A percentile compares a stretch with the other conserved stretches of the same genome.
These are phyloP conservation scores for Drosophila rhopaloa DNA, from an alignment of 1,140 invertebrate genomes.

Conservation along the genomic window DNA sequence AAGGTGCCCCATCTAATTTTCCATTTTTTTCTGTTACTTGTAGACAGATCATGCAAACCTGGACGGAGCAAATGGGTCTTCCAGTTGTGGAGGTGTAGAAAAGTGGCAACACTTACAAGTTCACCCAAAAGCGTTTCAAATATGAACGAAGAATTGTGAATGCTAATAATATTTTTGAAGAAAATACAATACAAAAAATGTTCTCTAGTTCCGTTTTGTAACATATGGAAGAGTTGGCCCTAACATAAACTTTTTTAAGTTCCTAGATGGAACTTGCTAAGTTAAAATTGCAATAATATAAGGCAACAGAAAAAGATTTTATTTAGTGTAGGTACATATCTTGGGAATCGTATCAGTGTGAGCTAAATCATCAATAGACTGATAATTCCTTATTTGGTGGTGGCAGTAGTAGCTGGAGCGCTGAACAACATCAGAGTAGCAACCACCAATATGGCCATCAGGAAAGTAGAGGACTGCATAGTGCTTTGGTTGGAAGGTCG, in stretches of 20 bases:
- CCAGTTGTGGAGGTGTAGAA: slow-evolving; percentile 90
- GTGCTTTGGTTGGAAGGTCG: not conserved
- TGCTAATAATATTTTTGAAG: slow-evolving; percentile 67
- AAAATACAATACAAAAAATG: slow-evolving; percentile 38
- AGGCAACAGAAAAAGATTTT: too few relatives aligned
- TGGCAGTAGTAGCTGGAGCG: not conserved
- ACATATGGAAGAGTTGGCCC: too few relatives aligned
- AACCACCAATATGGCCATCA: slow-evolving; percentile 26
- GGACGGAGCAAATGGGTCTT: slow-evolving; percentile 96
- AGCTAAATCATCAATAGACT: too few relatives aligned
- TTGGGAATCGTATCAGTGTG: too few relatives aligned
- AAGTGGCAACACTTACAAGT: slow-evolving; percentile 85
- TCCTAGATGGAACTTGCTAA: too few relatives aligned
- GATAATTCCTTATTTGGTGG: too few relatives aligned
- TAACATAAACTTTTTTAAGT: too few relatives aligned
- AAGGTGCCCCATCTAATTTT: too few relatives aligned
- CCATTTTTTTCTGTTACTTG: not conserved
- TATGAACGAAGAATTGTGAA: slow-evolving; percentile 76
- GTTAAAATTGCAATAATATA: not conserved
- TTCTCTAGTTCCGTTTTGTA: not conserved
- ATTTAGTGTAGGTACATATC: too few relatives aligned
- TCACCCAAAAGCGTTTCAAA: slow-evolving; percentile 88
- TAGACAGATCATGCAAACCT: slow-evolving; percentile 94
- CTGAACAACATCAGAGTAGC: slow-evolving; percentile 19
- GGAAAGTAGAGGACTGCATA: slow-evolving; percentile 24